A percentile compares a stretch with the other conserved stretches of the same genome.
Evolutionary conservation across 2,888 invertebrate genomes (phyloP).

Genomic region (Erannis defoliaria): DNA sequence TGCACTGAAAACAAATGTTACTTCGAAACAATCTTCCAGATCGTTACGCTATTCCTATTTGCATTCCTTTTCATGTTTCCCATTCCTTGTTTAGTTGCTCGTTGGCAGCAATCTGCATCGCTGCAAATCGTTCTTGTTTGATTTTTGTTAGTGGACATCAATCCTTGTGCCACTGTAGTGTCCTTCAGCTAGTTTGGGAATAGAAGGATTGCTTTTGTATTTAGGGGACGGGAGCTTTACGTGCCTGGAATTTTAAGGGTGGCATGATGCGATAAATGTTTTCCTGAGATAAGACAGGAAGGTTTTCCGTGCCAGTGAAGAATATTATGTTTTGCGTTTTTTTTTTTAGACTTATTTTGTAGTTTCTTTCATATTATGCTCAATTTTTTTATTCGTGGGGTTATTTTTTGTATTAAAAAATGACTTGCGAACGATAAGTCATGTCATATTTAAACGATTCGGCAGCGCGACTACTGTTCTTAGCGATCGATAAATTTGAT

Average conservation of each 20-base stretch:
- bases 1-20: slow-evolving; percentile 8
- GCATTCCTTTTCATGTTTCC: slow-evolving; percentile 12
- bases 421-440: too few relatives aligned
- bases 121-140: slow-evolving; percentile 35
- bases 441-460: too few relatives aligned
- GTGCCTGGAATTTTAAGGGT: slow-evolving; percentile 13
- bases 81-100: slow-evolving; percentile 23
- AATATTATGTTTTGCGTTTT: neutral
- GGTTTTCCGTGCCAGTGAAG: slow-evolving; percentile 1
- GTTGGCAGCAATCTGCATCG: slow-evolving; percentile 28
- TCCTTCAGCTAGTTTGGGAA: slow-evolving; percentile 27
- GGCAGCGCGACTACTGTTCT: too few relatives aligned
- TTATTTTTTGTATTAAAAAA: too few relatives aligned
- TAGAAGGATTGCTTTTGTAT: slow-evolving; percentile 29
- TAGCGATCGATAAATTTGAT: too few relatives aligned
- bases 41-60: slow-evolving; percentile 15
- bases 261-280: slow-evolving; percentile 12
- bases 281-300: slow-evolving; percentile 16
- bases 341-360: neutral
- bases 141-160: slow-evolving; percentile 44
- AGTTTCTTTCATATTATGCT: too few relatives aligned
- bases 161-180: slow-evolving; percentile 36
- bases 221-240: slow-evolving; percentile 19
- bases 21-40: slow-evolving; percentile 9
- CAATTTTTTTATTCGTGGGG: too few relatives aligned